Base-by-base conservation (phyloP, 1,140 invertebrate species). In the Drosophila lini region DNA sequence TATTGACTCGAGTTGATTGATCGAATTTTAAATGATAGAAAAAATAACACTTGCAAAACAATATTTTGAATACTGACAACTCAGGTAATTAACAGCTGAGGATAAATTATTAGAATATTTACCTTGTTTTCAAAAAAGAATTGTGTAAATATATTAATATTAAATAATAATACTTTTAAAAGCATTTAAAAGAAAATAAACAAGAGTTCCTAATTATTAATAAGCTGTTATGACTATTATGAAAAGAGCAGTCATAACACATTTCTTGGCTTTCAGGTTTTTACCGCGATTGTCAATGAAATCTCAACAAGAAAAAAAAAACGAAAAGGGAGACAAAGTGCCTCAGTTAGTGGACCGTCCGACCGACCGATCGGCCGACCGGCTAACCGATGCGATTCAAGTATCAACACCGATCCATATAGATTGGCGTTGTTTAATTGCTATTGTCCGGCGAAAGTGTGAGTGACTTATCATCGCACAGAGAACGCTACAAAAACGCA, bases 401-500 rank as follows among this genome's bases (percentile, higher is more conserved):
- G 45, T 28, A 68, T 45, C 53, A 36, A 40, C 44, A 32, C n/a
- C 64, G 47, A 76, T 58, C 52, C 44, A 65, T 77, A 78, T 60
- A 61, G 76, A 70, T 69, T 53, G 44, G 52, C 76, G 34, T 53
- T 62, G 58, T 56, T 56, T 40, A 52, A 64, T 50, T 63, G 74
- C 36, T 55, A 40, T 56, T 57, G 53, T 71, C 65, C 47, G 50
- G 13, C 64, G 34, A 48, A 45, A 56, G 50, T 71, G 28, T 60
- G 68, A 59, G 68, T 41, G 45, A 47, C 34, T 50, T 59, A 58
- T 67, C 78, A 62, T 68, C 59, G 71, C 22, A 15, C 36, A 22
- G 16, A 36, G 67, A 16, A 11, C 16, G 42, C 67, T 69, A 74
- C 62, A 76, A 76, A 80, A 83, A 59, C 62, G 42, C 32, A 41